These are phyloP conservation scores for Pterostichus niger DNA, from an alignment of 2,888 invertebrate species.

Conservation along the genomic window DNA sequence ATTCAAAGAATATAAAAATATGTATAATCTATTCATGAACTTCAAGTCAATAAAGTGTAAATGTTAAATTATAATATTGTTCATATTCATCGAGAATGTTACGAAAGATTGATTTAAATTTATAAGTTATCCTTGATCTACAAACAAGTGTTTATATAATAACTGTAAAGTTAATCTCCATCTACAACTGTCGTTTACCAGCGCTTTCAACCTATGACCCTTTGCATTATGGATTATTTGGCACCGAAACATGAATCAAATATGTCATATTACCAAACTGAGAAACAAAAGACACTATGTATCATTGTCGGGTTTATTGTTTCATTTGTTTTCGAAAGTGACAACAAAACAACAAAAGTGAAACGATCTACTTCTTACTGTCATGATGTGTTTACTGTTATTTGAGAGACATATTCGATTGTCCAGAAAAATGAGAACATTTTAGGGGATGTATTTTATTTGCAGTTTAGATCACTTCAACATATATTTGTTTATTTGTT, in stretches of 20 bases:
- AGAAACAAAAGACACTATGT: neutral
- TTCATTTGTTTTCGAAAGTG: constrained; percentile 25
- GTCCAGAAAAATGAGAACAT: neutral
- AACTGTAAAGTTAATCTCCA: constrained; percentile 24
- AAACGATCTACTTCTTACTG: constrained; percentile 24
- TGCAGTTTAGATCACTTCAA: too few species aligned
- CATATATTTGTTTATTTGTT: too few species aligned
- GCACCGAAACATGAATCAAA: constrained; percentile 30
- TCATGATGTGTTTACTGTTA: neutral
- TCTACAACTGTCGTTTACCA: constrained; percentile 7
- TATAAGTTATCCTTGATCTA: constrained; percentile 37
- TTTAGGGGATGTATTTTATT: too few species aligned
- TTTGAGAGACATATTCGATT: too few species aligned
- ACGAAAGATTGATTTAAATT: constrained; percentile 5
- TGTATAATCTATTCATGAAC: neutral
- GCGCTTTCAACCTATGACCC: constrained; percentile 4
- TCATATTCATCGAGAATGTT: constrained; percentile 15
- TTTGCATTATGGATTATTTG: constrained; percentile 39
- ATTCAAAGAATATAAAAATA: too few species aligned
- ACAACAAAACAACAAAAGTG: constrained; percentile 29
- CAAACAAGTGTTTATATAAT: constrained; percentile 38
- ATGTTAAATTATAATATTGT: constrained; percentile 31
- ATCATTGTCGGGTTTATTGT: constrained; percentile 25
- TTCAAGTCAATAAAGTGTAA: too few species aligned
- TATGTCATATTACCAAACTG: constrained; percentile 21